Percentiles rank a stretch among this genome's conserved stretches.
These are phyloP conservation scores for Cygnus olor DNA, from an alignment of 2,797 vertebrate genomes.

Conservation along the genomic window DNA sequence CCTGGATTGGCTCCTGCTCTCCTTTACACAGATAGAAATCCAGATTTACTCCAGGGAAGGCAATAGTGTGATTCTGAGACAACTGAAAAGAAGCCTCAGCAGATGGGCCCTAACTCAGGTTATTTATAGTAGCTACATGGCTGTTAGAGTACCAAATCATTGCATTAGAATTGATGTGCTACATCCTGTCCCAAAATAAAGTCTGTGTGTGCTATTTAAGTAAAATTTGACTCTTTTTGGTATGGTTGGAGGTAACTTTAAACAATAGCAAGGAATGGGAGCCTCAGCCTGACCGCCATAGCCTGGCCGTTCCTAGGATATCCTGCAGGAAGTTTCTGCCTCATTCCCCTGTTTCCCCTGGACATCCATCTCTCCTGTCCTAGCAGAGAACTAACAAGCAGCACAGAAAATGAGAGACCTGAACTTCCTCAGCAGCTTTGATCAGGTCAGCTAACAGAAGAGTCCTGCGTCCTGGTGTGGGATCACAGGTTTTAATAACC, in stretches of 20 bases:
- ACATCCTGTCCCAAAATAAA: conserved; percentile 39
- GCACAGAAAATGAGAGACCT: neutral
- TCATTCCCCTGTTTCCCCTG: neutral
- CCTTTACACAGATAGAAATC: neutral
- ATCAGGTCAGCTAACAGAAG: neutral
- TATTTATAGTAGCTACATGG: neutral
- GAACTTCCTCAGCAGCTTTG: neutral
- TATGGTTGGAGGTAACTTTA: neutral
- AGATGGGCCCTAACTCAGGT: neutral
- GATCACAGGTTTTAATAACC: neutral
- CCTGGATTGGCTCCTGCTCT: neutral
- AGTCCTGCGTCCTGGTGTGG: neutral
- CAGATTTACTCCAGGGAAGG: neutral
- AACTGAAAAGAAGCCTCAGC: neutral
- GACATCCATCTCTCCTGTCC: neutral
- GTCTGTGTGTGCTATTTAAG: neutral
- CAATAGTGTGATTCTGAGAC: neutral
- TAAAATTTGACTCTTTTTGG: neutral
- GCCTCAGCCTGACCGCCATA: neutral
- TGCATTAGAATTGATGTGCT: neutral
- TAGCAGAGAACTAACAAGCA: neutral
- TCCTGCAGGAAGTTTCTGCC: conserved; percentile 49
- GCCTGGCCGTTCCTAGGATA: neutral
- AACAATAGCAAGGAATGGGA: neutral
- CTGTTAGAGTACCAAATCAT: neutral